These are phyloP conservation scores for Cherax quadricarinatus DNA, from an alignment of 1,140 invertebrate species.

Conservation along the genomic window DNA sequence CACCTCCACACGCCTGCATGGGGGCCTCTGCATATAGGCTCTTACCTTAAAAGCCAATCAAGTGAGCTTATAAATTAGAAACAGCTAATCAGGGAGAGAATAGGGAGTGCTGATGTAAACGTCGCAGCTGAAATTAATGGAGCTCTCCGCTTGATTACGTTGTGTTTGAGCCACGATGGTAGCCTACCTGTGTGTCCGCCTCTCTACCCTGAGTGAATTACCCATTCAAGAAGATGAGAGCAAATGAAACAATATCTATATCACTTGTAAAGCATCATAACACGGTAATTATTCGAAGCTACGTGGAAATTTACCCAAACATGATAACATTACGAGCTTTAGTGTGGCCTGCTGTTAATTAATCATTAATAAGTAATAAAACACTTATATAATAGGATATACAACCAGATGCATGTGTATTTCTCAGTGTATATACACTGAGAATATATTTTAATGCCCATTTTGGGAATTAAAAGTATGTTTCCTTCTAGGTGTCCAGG, in stretches of 20 bases:
- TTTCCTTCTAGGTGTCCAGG: too few relatives aligned
- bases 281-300: not conserved
- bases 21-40: constrained; percentile 63
- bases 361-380: constrained; percentile 19
- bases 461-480: too few relatives aligned
- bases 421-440: too few relatives aligned
- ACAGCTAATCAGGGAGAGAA: constrained; percentile 71
- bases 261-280: not conserved
- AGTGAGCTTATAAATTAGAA: constrained; percentile 70
- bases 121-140: constrained; percentile 69
- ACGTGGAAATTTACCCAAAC: not conserved
- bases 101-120: constrained; percentile 70
- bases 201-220: constrained; percentile 33
- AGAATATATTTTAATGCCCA: too few relatives aligned
- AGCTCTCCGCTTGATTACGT: constrained; percentile 66
- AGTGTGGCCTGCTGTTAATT: constrained; percentile 2
- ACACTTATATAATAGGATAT: not conserved
- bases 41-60: constrained; percentile 70
- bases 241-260: not conserved
- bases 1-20: constrained; percentile 42
- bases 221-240: constrained; percentile 25
- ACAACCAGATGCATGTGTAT: too few relatives aligned
- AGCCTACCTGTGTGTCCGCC: constrained; percentile 12
- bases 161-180: constrained; percentile 20
- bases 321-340: not conserved